phyloP scores from a whole-genome alignment of 2,113 vertebrate genomes.

The Oncorhynchus masou region DNA sequence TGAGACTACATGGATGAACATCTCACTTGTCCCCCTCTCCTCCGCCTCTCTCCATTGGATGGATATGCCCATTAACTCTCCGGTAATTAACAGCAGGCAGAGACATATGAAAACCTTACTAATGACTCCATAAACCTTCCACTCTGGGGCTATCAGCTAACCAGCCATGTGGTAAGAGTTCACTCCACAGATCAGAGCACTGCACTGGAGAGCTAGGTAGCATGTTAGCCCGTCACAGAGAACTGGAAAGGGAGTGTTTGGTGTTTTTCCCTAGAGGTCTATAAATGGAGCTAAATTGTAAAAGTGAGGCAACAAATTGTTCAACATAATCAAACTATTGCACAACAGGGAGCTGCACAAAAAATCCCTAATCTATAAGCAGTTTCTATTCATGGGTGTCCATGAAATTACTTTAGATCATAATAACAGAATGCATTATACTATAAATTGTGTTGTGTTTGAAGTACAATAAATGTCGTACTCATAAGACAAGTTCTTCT shows the following conservation, averaged over 20 bases:
- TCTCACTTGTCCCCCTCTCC: slow-evolving; percentile 8
- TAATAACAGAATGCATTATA: not conserved
- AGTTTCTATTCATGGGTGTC: not conserved
- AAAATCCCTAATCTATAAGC: not conserved
- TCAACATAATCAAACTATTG: slow-evolving; percentile 7
- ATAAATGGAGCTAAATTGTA: slow-evolving; percentile 27
- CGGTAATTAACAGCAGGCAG: slow-evolving; percentile 58
- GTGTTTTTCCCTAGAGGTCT: not conserved
- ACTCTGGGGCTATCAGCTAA: slow-evolving; percentile 46
- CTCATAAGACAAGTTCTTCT: no score
- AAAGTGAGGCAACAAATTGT: not conserved
- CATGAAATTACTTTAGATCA: not conserved
- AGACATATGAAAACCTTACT: slow-evolving; percentile 57
- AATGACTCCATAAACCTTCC: slow-evolving; percentile 60
- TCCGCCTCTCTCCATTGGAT: slow-evolving; percentile 23
- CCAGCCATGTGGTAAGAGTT: slow-evolving; percentile 47
- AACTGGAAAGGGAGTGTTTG: slow-evolving; percentile 31
- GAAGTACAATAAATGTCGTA: not conserved
- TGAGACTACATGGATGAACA: slow-evolving; percentile 21
- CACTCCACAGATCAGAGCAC: slow-evolving; percentile 23
- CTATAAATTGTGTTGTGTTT: not conserved
- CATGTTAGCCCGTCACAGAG: slow-evolving; percentile 29
- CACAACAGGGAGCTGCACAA: not conserved
- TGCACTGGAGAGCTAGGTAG: slow-evolving; percentile 22
- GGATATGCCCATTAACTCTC: slow-evolving; percentile 33